Evolutionary conservation across 2,113 vertebrate genomes (phyloP).

Genomic region (Daboia siamensis): DNA sequence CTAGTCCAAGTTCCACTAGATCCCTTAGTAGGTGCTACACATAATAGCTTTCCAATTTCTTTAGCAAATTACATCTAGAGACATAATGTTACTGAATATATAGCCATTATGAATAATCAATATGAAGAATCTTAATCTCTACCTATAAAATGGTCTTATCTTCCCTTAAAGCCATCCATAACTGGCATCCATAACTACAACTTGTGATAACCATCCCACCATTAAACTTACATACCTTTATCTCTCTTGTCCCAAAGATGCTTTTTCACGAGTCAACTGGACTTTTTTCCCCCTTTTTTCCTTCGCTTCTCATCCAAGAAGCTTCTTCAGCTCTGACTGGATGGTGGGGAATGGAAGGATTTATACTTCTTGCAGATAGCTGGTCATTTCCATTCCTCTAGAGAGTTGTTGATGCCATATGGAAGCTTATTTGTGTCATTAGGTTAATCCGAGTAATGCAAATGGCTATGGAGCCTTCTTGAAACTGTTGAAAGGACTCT

Average conservation of each 20-base stretch:
- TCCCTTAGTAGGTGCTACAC: background rate
- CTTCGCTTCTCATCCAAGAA: no score
- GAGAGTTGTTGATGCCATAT: no score
- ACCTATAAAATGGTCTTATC: background rate
- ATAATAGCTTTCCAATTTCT: background rate
- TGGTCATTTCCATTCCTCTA: no score
- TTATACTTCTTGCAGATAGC: no score
- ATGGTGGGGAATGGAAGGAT: no score
- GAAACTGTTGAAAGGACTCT: no score
- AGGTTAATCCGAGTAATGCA: no score
- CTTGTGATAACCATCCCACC: background rate
- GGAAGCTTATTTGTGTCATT: no score
- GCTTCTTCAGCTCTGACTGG: no score
- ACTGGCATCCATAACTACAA: background rate
- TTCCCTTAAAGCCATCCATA: background rate
- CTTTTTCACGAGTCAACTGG: no score
- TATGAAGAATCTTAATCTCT: background rate
- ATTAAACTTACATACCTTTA: background rate
- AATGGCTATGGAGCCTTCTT: no score
- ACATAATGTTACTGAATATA: background rate
- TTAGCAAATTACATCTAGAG: background rate
- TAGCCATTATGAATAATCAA: background rate
- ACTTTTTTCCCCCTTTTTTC: no score
- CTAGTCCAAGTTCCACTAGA: background rate
- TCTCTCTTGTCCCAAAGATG: background rate